A percentile compares a stretch with the other conserved stretches of the same genome.
These are phyloP conservation scores for Syrista parreyssii DNA, from an alignment of 2,888 invertebrate species.

Conservation along the genomic window DNA sequence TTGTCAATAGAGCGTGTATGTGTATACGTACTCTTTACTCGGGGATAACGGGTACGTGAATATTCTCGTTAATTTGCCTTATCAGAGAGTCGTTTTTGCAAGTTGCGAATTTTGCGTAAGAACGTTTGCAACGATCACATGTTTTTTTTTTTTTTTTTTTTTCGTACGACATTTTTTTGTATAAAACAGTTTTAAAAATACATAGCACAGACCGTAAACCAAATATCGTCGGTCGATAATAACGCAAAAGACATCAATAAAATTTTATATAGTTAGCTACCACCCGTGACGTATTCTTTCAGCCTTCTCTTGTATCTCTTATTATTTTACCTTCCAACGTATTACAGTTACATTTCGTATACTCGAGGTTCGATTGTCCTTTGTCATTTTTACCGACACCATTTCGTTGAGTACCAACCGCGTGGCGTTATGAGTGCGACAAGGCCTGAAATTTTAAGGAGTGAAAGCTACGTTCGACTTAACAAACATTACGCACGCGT, in stretches of 20 bases:
- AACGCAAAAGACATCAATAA: neutral
- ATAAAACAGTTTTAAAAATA: neutral
- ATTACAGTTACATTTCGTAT: neutral
- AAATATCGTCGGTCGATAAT: neutral
- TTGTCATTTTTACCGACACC: neutral
- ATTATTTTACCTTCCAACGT: neutral
- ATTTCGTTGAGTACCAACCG: neutral
- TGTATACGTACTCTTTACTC: too few relatives aligned
- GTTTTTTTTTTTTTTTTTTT: too few relatives aligned
- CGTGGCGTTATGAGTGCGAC: neutral
- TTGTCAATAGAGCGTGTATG: too few relatives aligned
- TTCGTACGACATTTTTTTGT: neutral
- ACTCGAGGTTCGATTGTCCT: neutral
- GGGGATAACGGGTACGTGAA: neutral
- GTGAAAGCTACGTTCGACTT: conserved; percentile 38
- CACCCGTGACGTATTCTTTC: neutral
- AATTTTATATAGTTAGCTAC: neutral
- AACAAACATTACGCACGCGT: conserved; percentile 34
- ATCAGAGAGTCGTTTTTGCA: neutral
- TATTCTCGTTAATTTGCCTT: neutral
- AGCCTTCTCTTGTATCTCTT: neutral
- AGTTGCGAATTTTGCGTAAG: neutral
- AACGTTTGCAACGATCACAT: too few relatives aligned
- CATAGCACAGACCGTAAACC: neutral
- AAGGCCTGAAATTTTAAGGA: conserved; percentile 17